Conservation (phyloP, 1,140 invertebrate genomes). For the Achatina immaculata region DNA sequence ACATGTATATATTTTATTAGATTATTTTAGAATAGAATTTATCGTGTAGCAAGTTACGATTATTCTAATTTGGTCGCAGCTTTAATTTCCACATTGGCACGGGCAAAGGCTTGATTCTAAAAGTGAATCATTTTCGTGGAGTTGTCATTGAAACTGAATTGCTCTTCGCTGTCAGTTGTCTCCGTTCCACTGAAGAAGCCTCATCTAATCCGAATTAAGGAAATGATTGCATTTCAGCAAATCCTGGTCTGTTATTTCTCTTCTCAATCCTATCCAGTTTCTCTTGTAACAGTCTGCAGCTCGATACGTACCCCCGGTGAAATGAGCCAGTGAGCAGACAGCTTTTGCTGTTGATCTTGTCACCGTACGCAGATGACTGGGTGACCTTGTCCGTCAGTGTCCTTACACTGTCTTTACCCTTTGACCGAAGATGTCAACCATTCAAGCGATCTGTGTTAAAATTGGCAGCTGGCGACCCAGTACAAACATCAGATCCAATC, state of each 20-base stretch:
- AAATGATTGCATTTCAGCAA: background rate
- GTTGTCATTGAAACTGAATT: too few relatives aligned
- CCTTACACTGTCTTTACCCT: background rate
- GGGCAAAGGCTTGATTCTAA: too few relatives aligned
- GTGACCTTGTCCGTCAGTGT: background rate
- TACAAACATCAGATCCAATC: too few relatives aligned
- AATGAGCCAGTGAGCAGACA: background rate
- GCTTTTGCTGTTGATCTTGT: background rate
- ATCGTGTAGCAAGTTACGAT: too few relatives aligned
- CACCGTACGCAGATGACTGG: background rate
- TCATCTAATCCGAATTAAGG: background rate
- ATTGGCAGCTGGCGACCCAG: too few relatives aligned
- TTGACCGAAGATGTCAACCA: background rate
- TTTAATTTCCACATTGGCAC: too few relatives aligned
- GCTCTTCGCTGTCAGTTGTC: background rate
- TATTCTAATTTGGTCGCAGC: too few relatives aligned
- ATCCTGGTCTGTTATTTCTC: background rate
- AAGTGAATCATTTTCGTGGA: too few relatives aligned
- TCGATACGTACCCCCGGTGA: background rate
- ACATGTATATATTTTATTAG: too few relatives aligned
- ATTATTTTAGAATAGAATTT: too few relatives aligned
- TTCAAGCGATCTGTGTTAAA: too few relatives aligned
- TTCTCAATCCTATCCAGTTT: background rate
- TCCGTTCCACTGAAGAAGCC: background rate
- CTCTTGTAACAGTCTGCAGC: background rate